Conservation (phyloP, 1,140 invertebrate genomes). For the Cardiocondyla obscurior region DNA sequence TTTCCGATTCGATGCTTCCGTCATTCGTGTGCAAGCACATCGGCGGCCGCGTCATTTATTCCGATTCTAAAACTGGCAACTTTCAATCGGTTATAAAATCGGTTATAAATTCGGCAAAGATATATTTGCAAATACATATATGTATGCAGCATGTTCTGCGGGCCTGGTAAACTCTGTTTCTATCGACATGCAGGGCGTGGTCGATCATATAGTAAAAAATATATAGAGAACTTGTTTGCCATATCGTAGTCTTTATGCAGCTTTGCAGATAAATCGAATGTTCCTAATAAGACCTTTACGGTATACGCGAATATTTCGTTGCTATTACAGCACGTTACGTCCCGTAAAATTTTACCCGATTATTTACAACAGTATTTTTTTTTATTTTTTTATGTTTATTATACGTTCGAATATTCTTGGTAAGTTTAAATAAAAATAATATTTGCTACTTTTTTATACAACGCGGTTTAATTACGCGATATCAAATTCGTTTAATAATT, state of each 20-base stretch:
- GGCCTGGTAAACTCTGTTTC: not conserved
- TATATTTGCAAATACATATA: conserved; percentile 13
- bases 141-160: not conserved
- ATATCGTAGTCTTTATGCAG: not conserved
- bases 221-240: not conserved
- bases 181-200: not conserved
- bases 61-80: not conserved
- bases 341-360: not conserved
- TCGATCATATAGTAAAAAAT: not conserved
- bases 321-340: not conserved
- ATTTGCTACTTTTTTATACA: not conserved
- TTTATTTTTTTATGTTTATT: not conserved
- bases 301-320: not conserved
- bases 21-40: not conserved
- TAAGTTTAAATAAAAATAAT: not conserved
- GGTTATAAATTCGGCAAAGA: conserved; percentile 28
- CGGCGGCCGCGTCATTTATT: not conserved
- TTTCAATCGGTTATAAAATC: not conserved
- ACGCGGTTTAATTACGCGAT: not conserved
- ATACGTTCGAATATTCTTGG: not conserved
- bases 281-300: not conserved
- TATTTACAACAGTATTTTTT: not conserved
- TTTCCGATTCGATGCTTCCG: conserved; percentile 4
- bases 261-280: not conserved
- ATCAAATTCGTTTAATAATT: not conserved